Evolutionary conservation across 2,797 vertebrate genomes (phyloP).

Genomic region (Botia almorhae): DNA sequence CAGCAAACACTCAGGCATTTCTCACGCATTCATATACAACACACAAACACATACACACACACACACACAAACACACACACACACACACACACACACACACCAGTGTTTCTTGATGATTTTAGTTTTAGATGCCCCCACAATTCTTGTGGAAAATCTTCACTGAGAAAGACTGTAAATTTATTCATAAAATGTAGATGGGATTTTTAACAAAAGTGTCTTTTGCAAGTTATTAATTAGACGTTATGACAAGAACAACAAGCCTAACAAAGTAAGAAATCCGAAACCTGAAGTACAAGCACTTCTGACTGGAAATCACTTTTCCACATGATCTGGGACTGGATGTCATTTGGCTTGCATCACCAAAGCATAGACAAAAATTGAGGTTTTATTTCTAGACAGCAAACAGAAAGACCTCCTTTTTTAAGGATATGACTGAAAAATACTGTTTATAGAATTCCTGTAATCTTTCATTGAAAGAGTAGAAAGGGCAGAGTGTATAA

Average conservation of each 20-base stretch:
- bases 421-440: slow-evolving; percentile 34
- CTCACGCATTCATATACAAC: neutral
- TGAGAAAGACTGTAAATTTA: too few species aligned
- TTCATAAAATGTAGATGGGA: too few species aligned
- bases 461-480: slow-evolving; percentile 36
- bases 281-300: too few species aligned
- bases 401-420: slow-evolving; percentile 7
- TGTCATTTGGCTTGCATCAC: slow-evolving; percentile 26
- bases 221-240: too few species aligned
- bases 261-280: too few species aligned
- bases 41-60: slow-evolving; percentile 22
- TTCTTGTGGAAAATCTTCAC: too few species aligned
- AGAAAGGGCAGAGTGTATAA: slow-evolving; percentile 39
- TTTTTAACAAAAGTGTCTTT: too few species aligned
- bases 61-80: too few species aligned
- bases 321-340: neutral
- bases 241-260: too few species aligned
- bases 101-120: too few species aligned
- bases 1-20: neutral
- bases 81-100: slow-evolving; percentile 21
- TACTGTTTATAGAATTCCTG: slow-evolving; percentile 22
- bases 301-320: neutral
- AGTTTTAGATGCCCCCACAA: too few species aligned
- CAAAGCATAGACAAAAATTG: slow-evolving; percentile 18
- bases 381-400: neutral